Percentiles rank a stretch among this genome's conserved stretches.
Conservation (phyloP, 2,113 vertebrate genomes). For the Nothobranchius furzeri region DNA sequence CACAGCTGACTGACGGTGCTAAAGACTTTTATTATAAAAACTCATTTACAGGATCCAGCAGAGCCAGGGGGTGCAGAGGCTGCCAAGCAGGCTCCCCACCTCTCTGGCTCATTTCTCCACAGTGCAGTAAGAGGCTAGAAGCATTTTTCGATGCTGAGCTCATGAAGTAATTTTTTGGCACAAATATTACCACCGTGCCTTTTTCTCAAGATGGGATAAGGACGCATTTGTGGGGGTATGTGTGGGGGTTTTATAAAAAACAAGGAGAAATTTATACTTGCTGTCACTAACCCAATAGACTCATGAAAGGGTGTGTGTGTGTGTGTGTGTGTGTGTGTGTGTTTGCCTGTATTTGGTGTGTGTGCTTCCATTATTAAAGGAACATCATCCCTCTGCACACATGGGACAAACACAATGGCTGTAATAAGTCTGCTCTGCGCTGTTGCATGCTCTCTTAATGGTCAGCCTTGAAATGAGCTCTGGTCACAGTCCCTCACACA, state of each 20-base stretch:
- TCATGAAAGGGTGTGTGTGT: conserved; percentile 2
- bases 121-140: conserved; percentile 57
- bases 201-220: conserved; percentile 38
- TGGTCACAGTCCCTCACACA: conserved; percentile 29
- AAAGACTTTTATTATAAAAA: conserved; percentile 72
- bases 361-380: conserved; percentile 33
- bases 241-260: conserved; percentile 11
- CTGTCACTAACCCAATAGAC: conserved; percentile 17
- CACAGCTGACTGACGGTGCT: conserved; percentile 57
- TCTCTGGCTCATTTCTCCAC: conserved; percentile 38
- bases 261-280: background rate
- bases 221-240: background rate
- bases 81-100: conserved; percentile 60
- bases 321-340: background rate
- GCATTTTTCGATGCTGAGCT: conserved; percentile 46
- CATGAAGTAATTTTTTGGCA: conserved; percentile 60
- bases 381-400: conserved; percentile 42
- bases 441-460: conserved; percentile 49
- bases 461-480: conserved; percentile 58
- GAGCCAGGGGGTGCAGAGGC: conserved; percentile 54
- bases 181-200: conserved; percentile 42
- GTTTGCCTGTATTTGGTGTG: conserved; percentile 3
- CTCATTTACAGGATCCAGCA: conserved; percentile 62
- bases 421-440: conserved; percentile 60
- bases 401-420: conserved; percentile 46